Evolutionary conservation across 1,140 invertebrate species (phyloP).

Genomic region (Hyles vespertilio): DNA sequence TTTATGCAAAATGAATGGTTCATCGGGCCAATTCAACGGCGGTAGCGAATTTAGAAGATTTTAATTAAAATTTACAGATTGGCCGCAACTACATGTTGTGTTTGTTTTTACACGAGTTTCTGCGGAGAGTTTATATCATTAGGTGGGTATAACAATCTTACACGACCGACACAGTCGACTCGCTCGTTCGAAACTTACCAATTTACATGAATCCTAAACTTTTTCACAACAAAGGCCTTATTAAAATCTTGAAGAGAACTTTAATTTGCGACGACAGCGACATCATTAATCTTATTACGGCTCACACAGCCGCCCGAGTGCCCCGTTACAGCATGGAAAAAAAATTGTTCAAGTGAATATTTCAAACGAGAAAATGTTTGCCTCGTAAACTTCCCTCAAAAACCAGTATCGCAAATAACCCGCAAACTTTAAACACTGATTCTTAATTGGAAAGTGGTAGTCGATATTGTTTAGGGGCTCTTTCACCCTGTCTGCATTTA

Average conservation of each 20-base stretch:
- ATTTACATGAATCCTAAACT: slow-evolving; percentile 61
- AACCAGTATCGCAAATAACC: neutral
- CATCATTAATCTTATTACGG: slow-evolving; percentile 60
- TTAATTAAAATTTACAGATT: slow-evolving; percentile 58
- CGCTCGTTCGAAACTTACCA: slow-evolving; percentile 43
- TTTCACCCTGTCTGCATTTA: slow-evolving; percentile 35
- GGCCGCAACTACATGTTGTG: neutral
- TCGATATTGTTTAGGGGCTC: slow-evolving; percentile 13
- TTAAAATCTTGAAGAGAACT: slow-evolving; percentile 66
- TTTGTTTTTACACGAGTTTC: too few relatives aligned
- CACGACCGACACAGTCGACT: slow-evolving; percentile 3
- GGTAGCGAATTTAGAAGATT: slow-evolving; percentile 53
- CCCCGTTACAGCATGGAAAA: slow-evolving; percentile 17
- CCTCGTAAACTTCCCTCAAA: neutral
- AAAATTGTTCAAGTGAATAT: slow-evolving; percentile 30
- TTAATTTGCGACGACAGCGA: slow-evolving; percentile 58
- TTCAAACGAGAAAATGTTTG: slow-evolving; percentile 9
- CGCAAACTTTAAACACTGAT: neutral
- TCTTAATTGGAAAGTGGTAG: slow-evolving; percentile 12
- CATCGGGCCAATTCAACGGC: slow-evolving; percentile 61
- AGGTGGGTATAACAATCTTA: too few relatives aligned
- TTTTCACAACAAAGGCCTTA: slow-evolving; percentile 57
- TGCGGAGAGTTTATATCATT: too few relatives aligned
- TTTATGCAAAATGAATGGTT: slow-evolving; percentile 65
- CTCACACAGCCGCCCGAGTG: slow-evolving; percentile 28